A percentile compares a stretch with the other conserved stretches of the same genome.
These are phyloP conservation scores for Drosophila gaucha DNA, from an alignment of 2,888 invertebrate genomes.

Conservation along the genomic window DNA sequence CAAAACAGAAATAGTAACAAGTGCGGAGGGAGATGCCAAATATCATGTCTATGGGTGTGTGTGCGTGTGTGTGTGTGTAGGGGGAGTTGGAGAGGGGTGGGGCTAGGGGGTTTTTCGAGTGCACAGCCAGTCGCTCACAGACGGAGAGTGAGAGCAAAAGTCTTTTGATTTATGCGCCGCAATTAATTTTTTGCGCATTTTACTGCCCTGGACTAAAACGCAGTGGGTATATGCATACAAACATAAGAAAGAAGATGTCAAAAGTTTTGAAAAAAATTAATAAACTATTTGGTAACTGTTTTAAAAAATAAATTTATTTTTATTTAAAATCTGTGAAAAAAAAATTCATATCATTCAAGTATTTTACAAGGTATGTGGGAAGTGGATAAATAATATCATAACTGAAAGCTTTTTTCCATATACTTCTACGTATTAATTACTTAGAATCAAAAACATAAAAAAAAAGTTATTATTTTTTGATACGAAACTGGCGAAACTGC, in stretches of 20 bases:
- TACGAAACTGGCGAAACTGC: too few species aligned
- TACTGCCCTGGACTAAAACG: slow-evolving; percentile 10
- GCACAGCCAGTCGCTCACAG: slow-evolving; percentile 20
- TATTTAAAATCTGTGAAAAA: too few species aligned
- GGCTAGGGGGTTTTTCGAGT: background rate
- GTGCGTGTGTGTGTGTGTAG: slow-evolving; percentile 9
- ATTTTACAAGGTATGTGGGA: background rate
- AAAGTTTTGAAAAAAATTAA: too few species aligned
- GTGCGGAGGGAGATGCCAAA: slow-evolving; percentile 21
- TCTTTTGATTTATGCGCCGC: slow-evolving; percentile 81
- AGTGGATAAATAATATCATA: background rate
- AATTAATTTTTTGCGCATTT: slow-evolving; percentile 82
- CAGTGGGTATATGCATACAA: slow-evolving; percentile 24
- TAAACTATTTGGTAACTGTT: too few species aligned
- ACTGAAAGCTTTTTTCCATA: too few species aligned
- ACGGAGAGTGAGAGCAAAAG: slow-evolving; percentile 66
- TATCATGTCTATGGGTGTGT: slow-evolving; percentile 1
- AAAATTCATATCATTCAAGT: too few species aligned
- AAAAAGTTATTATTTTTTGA: too few species aligned
- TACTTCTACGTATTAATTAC: background rate
- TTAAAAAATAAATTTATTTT: too few species aligned
- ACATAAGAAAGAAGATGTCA: too few species aligned
- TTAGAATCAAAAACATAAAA: too few species aligned
- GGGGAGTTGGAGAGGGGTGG: background rate
- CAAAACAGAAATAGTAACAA: slow-evolving; percentile 62